Evolutionary conservation across 2,113 vertebrate species (phyloP).

Genomic region (Guaruba guarouba): DNA sequence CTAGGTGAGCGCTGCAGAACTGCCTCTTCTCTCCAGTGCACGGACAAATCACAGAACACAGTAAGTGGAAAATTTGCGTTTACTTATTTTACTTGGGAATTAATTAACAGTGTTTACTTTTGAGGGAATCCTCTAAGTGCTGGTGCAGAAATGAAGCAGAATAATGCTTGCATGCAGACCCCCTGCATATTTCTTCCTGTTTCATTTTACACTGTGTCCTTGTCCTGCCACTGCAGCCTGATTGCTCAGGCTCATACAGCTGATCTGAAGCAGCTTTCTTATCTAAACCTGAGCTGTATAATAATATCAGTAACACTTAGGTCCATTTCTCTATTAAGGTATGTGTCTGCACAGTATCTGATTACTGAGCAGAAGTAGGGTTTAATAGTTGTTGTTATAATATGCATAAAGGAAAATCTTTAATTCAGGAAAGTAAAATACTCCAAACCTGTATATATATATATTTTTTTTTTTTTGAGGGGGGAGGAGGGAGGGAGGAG

Average conservation of each 20-base stretch:
- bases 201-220: constrained; percentile 45
- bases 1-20: constrained; percentile 57
- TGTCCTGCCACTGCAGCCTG: constrained; percentile 38
- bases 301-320: not conserved
- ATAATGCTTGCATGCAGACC: constrained; percentile 53
- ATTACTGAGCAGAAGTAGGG: constrained; percentile 1
- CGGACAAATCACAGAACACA: constrained; percentile 65
- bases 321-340: constrained; percentile 11
- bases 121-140: constrained; percentile 69
- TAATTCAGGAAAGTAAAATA: not conserved
- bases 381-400: constrained; percentile 19
- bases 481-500: rapidly evolving
- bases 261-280: constrained; percentile 27
- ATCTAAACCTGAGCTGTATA: constrained; percentile 33
- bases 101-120: constrained; percentile 74
- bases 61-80: constrained; percentile 72
- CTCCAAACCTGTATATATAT: not conserved
- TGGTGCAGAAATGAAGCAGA: constrained; percentile 58
- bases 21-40: constrained; percentile 35
- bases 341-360: not conserved
- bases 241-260: constrained; percentile 1
- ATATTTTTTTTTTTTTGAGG: no score
- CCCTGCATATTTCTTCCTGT: constrained; percentile 46
- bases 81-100: constrained; percentile 68
- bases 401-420: not conserved